A percentile compares a stretch with the other conserved stretches of the same genome.
phyloP scores from a whole-genome alignment of 2,797 vertebrate species.

The Xenentodon cancila region DNA sequence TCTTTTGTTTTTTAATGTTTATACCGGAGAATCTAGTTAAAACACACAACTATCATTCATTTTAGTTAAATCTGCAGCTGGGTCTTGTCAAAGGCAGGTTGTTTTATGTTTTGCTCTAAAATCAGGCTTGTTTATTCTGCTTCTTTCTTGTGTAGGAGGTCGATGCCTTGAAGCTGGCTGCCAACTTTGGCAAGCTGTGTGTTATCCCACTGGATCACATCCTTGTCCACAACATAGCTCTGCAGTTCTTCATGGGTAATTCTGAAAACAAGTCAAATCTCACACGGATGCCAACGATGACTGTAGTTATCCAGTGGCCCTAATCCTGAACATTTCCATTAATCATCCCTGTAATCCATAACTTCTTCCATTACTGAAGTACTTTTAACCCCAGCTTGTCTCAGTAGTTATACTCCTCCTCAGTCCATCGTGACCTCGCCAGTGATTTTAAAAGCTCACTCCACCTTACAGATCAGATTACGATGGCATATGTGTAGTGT shows the following conservation, averaged over 20 bases:
- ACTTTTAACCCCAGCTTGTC: conserved; percentile 5
- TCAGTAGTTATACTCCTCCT: not conserved
- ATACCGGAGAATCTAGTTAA: not conserved
- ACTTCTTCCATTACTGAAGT: conserved; percentile 15
- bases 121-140: conserved; percentile 14
- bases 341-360: conserved; percentile 36
- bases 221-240: conserved; percentile 97
- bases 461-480: conserved; percentile 41
- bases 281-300: conserved; percentile 13
- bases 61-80: not conserved
- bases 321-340: conserved; percentile 39
- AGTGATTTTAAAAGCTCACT: conserved; percentile 35
- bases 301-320: conserved; percentile 7
- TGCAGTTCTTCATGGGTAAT: conserved; percentile 99
- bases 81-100: not conserved
- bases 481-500: not conserved
- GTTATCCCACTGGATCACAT: conserved; percentile 97
- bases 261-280: conserved; percentile 14
- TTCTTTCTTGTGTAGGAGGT: conserved; percentile 86
- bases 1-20: not conserved
- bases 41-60: not conserved
- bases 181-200: conserved; percentile 97
- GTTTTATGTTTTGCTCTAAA: conserved; percentile 9
- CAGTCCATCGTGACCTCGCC: conserved; percentile 16
- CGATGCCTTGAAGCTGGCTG: conserved; percentile 95